phyloP scores from a whole-genome alignment of 2,888 invertebrate species.

The Callosobruchus maculatus region DNA sequence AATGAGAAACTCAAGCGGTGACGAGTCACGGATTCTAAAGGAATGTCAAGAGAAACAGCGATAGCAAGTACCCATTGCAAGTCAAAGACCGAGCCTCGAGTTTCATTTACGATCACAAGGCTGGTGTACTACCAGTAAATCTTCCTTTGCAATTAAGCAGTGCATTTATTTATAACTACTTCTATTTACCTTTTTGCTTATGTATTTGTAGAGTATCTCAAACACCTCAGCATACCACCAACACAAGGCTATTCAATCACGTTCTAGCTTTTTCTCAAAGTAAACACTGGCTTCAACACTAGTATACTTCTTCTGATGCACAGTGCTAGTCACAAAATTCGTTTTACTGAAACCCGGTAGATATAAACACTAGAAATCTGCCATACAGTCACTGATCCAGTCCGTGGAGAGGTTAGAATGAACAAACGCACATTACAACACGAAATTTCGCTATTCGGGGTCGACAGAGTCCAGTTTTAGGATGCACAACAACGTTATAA shows the following conservation, averaged over 20 bases:
- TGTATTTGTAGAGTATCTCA: background rate
- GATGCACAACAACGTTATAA: background rate
- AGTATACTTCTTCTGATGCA: background rate
- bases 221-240: background rate
- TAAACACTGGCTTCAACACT: background rate
- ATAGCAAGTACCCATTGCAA: background rate
- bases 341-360: background rate
- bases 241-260: background rate
- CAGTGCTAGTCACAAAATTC: background rate
- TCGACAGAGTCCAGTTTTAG: background rate
- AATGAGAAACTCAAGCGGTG: conserved; percentile 10
- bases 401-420: conserved; percentile 32
- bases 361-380: conserved; percentile 9
- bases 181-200: background rate
- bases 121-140: background rate
- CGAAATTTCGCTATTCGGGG: conserved; percentile 12
- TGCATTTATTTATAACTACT: too few species aligned
- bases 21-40: background rate
- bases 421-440: conserved; percentile 19
- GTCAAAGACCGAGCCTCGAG: background rate
- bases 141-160: background rate
- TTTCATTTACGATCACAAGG: background rate
- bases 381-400: conserved; percentile 24
- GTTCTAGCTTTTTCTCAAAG: background rate
- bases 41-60: background rate